These are phyloP conservation scores for Diarsia rubi DNA, from an alignment of 2,888 invertebrate genomes.

Conservation along the genomic window DNA sequence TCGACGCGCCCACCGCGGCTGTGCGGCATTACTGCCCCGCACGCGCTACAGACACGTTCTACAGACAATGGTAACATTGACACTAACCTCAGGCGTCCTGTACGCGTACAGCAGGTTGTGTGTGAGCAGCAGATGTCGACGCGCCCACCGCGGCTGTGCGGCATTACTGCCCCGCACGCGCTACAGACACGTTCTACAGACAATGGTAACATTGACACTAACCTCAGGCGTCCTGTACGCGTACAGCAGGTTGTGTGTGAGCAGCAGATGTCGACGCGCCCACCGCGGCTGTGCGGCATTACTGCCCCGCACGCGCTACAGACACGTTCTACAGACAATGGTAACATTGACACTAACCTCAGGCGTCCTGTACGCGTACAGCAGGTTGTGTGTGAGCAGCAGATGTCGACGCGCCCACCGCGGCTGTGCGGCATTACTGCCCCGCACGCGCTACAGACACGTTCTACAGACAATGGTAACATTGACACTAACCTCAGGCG, in stretches of 20 bases:
- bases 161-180: slow-evolving; percentile 14
- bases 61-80: too few species aligned
- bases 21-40: not conserved
- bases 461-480: too few species aligned
- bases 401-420: slow-evolving; percentile 80
- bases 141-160: slow-evolving; percentile 76
- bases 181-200: not conserved
- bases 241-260: slow-evolving; percentile 50
- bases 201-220: not conserved
- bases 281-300: slow-evolving; percentile 70
- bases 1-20: slow-evolving; percentile 79
- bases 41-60: not conserved
- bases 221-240: slow-evolving; percentile 42
- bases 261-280: slow-evolving; percentile 75
- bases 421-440: slow-evolving; percentile 42
- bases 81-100: slow-evolving; percentile 21
- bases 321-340: not conserved
- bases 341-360: slow-evolving; percentile 28
- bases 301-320: slow-evolving; percentile 17
- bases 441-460: slow-evolving; percentile 19
- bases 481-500: slow-evolving; percentile 32
- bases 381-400: slow-evolving; percentile 51
- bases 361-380: slow-evolving; percentile 32
- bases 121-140: slow-evolving; percentile 64
- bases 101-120: slow-evolving; percentile 39